Base-by-base conservation (phyloP, 2,888 invertebrate genomes). In the Tinea pellionella region DNA sequence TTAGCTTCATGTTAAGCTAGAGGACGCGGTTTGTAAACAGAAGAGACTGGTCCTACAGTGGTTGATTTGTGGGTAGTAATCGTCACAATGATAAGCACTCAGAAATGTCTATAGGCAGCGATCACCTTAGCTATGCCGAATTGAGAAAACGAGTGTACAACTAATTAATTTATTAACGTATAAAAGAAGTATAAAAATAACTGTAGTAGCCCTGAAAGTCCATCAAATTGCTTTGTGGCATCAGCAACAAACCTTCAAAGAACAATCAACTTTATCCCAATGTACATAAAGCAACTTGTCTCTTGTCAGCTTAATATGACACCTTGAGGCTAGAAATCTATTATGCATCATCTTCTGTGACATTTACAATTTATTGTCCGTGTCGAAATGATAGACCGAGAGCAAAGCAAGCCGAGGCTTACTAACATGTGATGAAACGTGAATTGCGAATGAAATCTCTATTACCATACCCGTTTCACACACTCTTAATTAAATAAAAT, bases 341-440 rank as follows among this genome's bases (percentile, higher is more conserved):
- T 80, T 78, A 80, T 75, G 73, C 74, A 78, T 80, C 77, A 80
- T 82, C 75, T 77, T 73, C 70, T 73, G 74, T 78, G 82, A 79
- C 79, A 79, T 81, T 80, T 76, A 74, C 73, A 80, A 82, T 84
- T 79, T 81, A 83, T 80, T 78, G 74, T 73, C 71, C 69, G 72
- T 73, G 78, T 73, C 74, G 70, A 68, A 67, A 71, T 80, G 80
- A 80, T 75, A 71, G 73, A 78, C 73, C 70, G 74, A 74, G 71
- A 74, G 72, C 64, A 67, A 69, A 65, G 65, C 9, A 47, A 15
- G 18, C 47, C 68, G 53, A 37, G 51, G 18, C 30, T 47, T 32
- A 51, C 3, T 13, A 37, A 9, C n/a, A 37, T 37, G 37, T 37
- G 9, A n/a, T 16, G 59, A 13, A 59, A 30, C 41, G 16, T 15